Conservation (phyloP, 2,888 invertebrate genomes). For the Neuroscelio doddi region DNA sequence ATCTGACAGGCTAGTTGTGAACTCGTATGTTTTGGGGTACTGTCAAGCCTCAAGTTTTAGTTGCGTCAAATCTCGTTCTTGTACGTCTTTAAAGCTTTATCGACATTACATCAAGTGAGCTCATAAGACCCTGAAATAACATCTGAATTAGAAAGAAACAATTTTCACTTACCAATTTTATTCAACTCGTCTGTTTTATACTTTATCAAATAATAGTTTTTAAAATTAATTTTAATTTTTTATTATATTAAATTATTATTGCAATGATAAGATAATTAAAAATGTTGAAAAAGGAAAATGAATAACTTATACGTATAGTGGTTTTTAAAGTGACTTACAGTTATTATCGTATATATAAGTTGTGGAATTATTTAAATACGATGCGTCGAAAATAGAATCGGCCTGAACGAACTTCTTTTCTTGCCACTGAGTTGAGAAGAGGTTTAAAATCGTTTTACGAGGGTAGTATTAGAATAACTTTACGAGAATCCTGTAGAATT, state of each 20-base stretch:
- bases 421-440: slow-evolving; percentile 47
- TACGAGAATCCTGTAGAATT: slow-evolving; percentile 62
- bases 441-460: slow-evolving; percentile 68
- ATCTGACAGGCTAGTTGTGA: slow-evolving; percentile 59
- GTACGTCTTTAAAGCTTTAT: slow-evolving; percentile 38
- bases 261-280: too few species aligned
- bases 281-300: too few species aligned
- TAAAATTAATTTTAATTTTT: too few species aligned
- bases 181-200: too few species aligned
- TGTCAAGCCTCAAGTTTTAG: slow-evolving; percentile 44
- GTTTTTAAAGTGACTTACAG: too few species aligned
- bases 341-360: too few species aligned
- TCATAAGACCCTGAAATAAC: too few species aligned
- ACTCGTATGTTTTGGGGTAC: too few species aligned
- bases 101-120: slow-evolving; percentile 37
- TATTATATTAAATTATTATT: too few species aligned
- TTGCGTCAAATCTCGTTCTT: slow-evolving; percentile 38
- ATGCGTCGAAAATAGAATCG: slow-evolving; percentile 53
- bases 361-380: too few species aligned
- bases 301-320: too few species aligned
- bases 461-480: slow-evolving; percentile 66
- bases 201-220: too few species aligned
- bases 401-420: slow-evolving; percentile 34
- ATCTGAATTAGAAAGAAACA: slow-evolving; percentile 34
- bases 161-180: slow-evolving; percentile 19